Percentiles rank a stretch among this genome's conserved stretches.
Conservation (phyloP, 2,113 vertebrate genomes). For the Rhinopomastus cyanomelas region DNA sequence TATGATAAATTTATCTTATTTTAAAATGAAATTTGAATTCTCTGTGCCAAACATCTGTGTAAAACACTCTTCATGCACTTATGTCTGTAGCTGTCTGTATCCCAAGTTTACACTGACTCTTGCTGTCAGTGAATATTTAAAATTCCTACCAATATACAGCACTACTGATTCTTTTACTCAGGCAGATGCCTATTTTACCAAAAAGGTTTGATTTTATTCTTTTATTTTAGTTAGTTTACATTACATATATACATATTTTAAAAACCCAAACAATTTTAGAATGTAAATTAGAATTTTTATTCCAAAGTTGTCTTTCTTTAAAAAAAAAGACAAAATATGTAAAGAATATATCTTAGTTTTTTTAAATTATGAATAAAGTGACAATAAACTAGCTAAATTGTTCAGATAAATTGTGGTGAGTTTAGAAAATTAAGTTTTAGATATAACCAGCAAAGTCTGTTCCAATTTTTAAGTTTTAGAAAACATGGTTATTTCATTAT, state of each 20-base stretch:
- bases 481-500: not conserved
- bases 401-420: not conserved
- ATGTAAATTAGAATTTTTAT: not conserved
- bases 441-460: not conserved
- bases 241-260: no score
- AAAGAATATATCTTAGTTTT: not conserved
- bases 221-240: not conserved
- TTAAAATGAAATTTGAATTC: conserved; percentile 8
- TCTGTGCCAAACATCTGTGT: not conserved
- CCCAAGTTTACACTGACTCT: not conserved
- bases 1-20: conserved; percentile 1
- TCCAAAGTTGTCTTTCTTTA: not conserved
- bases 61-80: not conserved
- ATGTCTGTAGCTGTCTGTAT: not conserved
- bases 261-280: not conserved
- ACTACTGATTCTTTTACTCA: not conserved
- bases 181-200: not conserved
- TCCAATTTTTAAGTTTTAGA: not conserved
- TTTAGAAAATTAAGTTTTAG: not conserved
- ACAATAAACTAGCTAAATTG: not conserved
- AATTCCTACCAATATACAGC: not conserved
- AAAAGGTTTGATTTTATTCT: not conserved
- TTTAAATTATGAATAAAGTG: not conserved
- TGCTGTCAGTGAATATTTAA: not conserved
- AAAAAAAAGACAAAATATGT: not conserved